Conservation (phyloP, 2,113 vertebrate genomes). For the Myodes glareolus region DNA sequence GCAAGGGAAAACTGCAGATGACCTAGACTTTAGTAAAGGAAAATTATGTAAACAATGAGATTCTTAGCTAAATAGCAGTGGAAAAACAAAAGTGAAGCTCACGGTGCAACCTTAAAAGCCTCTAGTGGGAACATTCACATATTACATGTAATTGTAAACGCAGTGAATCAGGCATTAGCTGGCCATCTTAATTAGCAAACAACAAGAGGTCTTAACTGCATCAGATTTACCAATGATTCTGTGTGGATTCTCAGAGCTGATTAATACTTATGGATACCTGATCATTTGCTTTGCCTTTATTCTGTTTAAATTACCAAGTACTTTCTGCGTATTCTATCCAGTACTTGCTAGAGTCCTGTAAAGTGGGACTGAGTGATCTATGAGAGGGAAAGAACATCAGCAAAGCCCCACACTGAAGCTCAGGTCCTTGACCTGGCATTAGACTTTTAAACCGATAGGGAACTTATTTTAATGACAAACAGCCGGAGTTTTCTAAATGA, state of each 20-base stretch:
- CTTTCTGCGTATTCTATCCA: not conserved
- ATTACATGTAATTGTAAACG: not conserved
- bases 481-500: not conserved
- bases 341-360: not conserved
- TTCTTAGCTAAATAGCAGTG: not conserved
- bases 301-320: not conserved
- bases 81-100: not conserved
- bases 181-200: not conserved
- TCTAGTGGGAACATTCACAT: not conserved
- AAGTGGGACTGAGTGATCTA: not conserved
- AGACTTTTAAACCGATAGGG: not conserved
- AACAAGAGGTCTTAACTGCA: not conserved
- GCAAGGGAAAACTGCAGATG: not conserved
- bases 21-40: not conserved
- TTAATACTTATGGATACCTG: not conserved
- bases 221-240: not conserved
- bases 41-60: not conserved
- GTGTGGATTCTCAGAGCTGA: not conserved
- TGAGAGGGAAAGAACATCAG: not conserved
- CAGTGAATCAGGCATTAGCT: not conserved
- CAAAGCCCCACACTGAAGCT: not conserved
- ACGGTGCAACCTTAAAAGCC: not conserved
- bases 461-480: conserved; percentile 31
- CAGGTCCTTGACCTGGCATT: not conserved
- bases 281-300: not conserved